Percentiles rank a stretch among this genome's conserved stretches.
Evolutionary conservation across 2,888 invertebrate genomes (phyloP).

Genomic region (Drosophila tanythrix): DNA sequence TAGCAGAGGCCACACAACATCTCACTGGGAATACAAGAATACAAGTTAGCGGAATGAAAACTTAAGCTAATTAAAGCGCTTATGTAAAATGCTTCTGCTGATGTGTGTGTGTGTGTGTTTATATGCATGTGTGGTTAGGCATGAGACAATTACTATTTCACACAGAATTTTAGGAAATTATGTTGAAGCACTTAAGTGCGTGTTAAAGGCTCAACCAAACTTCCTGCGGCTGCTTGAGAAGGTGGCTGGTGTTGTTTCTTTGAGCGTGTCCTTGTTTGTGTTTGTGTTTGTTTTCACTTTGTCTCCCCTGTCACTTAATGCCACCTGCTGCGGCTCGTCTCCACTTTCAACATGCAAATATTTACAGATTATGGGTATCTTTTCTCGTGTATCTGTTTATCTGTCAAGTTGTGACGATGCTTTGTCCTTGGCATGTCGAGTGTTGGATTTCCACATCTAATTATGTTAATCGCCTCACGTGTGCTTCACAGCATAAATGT

Average conservation of each 20-base stretch:
- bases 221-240: slow-evolving; percentile 20
- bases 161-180: slow-evolving; percentile 50
- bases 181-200: slow-evolving; percentile 52
- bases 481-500: slow-evolving; percentile 23
- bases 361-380: slow-evolving; percentile 52
- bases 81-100: slow-evolving; percentile 37
- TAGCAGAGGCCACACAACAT: slow-evolving; percentile 23
- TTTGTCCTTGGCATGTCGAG: slow-evolving; percentile 32
- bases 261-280: slow-evolving; percentile 27
- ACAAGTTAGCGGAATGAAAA: slow-evolving; percentile 52
- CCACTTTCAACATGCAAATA: slow-evolving; percentile 50
- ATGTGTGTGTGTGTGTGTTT: neutral
- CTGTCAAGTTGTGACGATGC: slow-evolving; percentile 34
- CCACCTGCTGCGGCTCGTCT: slow-evolving; percentile 9
- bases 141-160: slow-evolving; percentile 52
- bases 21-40: slow-evolving; percentile 24
- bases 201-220: slow-evolving; percentile 44
- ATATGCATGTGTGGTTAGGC: neutral
- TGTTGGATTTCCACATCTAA: slow-evolving; percentile 47
- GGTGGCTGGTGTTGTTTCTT: slow-evolving; percentile 9
- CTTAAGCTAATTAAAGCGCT: slow-evolving; percentile 69
- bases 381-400: slow-evolving; percentile 4
- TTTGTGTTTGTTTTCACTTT: slow-evolving; percentile 29
- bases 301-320: slow-evolving; percentile 19
- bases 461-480: slow-evolving; percentile 55